A percentile compares a stretch with the other conserved stretches of the same genome.
These are phyloP conservation scores for Thymallus thymallus DNA, from an alignment of 2,113 vertebrate species.

Conservation along the genomic window DNA sequence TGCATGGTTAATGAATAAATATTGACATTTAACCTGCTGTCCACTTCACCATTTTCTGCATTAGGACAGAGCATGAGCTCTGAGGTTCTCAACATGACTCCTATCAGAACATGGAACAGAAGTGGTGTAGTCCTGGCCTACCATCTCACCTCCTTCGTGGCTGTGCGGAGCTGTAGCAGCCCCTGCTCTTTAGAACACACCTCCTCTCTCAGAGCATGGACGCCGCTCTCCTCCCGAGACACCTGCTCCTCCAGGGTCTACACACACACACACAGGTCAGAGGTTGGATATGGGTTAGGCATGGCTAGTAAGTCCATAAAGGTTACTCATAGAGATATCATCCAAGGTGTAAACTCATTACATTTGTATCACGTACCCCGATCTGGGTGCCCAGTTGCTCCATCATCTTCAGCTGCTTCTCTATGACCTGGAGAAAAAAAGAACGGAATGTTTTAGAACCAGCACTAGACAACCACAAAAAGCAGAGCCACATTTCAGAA, in stretches of 20 bases:
- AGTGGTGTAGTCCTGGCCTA: background rate
- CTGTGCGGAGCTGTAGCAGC: conserved; percentile 80
- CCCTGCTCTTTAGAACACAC: conserved; percentile 79
- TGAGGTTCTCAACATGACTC: background rate
- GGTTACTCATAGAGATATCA: too few relatives aligned
- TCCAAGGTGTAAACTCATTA: conserved; percentile 9
- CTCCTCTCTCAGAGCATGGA: conserved; percentile 86
- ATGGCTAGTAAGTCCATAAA: too few relatives aligned
- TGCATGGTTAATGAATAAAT: too few relatives aligned
- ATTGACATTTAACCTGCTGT: too few relatives aligned
- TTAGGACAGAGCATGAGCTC: too few relatives aligned
- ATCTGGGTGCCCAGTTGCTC: conserved; percentile 83
- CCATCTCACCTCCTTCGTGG: conserved; percentile 87
- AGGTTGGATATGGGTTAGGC: too few relatives aligned
- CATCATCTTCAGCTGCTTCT: conserved; percentile 88
- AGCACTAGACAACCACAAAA: too few relatives aligned
- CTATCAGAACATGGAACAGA: too few relatives aligned
- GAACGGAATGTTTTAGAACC: too few relatives aligned
- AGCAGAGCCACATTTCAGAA: too few relatives aligned
- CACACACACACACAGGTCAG: conserved; percentile 15
- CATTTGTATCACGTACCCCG: conserved; percentile 67
- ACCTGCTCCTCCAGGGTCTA: conserved; percentile 86
- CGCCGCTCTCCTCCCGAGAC: conserved; percentile 85
- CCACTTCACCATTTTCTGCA: too few relatives aligned
- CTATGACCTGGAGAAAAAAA: conserved; percentile 78